These are phyloP conservation scores for Heliconius melpomene DNA, from an alignment of 1,140 invertebrate species.

Conservation along the genomic window DNA sequence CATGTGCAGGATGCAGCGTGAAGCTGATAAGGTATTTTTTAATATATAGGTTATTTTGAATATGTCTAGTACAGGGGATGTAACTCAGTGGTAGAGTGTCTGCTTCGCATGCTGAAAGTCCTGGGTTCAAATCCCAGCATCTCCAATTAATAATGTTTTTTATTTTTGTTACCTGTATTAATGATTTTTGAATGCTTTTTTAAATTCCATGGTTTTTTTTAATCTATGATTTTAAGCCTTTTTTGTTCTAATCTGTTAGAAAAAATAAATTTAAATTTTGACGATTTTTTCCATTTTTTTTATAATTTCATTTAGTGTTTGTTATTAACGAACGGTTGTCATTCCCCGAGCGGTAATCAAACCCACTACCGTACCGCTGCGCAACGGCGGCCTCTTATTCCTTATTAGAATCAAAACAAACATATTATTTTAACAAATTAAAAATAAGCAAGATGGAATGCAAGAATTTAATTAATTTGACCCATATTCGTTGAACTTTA, in stretches of 20 bases:
- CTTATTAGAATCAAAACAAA: neutral
- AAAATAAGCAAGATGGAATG: constrained; percentile 30
- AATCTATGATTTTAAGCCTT: no score
- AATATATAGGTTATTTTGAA: neutral
- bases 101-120: constrained; percentile 64
- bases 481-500: constrained; percentile 34
- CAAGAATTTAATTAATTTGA: constrained; percentile 46
- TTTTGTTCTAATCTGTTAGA: no score
- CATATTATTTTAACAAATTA: neutral
- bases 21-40: neutral
- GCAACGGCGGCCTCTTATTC: no score
- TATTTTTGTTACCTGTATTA: neutral
- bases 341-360: no score
- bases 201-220: no score
- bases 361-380: no score
- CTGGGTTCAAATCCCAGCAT: constrained; percentile 57
- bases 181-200: neutral
- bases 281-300: no score
- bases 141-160: neutral
- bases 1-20: no score
- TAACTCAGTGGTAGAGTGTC: constrained; percentile 53
- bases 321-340: no score
- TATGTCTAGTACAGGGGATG: neutral
- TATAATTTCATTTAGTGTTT: no score
- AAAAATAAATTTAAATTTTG: no score